Evolutionary conservation across 2,797 vertebrate genomes (phyloP), one percentile per base, ranked within the genome.

Genomic region (Bradypus variegatus): DNA sequence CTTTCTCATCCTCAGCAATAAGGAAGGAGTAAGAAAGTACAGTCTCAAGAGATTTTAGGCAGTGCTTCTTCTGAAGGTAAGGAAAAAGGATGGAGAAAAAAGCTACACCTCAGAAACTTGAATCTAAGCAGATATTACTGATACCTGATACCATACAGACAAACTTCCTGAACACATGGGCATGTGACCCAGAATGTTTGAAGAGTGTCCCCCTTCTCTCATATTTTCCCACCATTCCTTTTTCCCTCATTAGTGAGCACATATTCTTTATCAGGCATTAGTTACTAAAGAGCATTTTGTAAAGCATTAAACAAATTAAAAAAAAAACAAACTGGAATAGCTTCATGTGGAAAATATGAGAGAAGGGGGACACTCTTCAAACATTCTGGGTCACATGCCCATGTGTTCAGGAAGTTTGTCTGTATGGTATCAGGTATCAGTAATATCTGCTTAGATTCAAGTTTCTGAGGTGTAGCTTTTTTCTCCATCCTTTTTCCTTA

Each of bases 401-500:
- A 0, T 9, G 41, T 0, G 6, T 27, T 60, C 53, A 16, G 60
- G 33, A 50, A n/a, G 21, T 5, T 5, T 1, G 2, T 4, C 23
- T 19, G 1, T 45, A 3, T 12, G 9, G 1, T 50, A 11, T 27
- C 12, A 1, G 23, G 1, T 50, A 11, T 27, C 12, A 1, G 23
- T 8, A 4, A 19, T 41, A 6, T 3, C 62, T 64, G 18, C 73
- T 80, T 72, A 21, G 27, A 69, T 41, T 50, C 45, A 62, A 2
- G 18, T 73, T 76, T 84, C 84, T 48, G 18, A 14, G 12, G 1
- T 38, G 18, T 50, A 45, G n/a, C 41, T 69, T 25, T 67, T 55
- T 64, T 70, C 72, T 88, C 38, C 12, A 2, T n/a, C 55, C 5
- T 62, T 41, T 62, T 15, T n/a, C 58, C 62, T 91, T 48, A 78